Conservation (phyloP, 2,888 invertebrate genomes). For the Ischnus inquisitorius region DNA sequence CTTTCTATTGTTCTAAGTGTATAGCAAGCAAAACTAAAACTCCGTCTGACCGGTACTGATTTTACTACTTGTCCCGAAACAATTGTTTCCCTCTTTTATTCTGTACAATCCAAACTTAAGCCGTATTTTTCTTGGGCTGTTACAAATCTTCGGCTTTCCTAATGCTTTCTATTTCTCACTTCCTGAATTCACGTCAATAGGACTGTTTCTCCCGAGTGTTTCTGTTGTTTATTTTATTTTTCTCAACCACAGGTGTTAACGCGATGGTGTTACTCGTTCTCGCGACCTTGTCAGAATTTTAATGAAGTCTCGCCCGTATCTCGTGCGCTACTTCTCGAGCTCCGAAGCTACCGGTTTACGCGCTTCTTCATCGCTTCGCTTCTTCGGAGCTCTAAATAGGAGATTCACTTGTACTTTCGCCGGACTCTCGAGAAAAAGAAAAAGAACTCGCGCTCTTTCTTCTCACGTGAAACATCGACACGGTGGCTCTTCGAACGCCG, state of each 20-base stretch:
- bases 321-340: slow-evolving; percentile 50
- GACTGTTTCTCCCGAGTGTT: slow-evolving; percentile 2
- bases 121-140: neutral
- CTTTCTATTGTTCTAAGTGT: neutral
- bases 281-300: slow-evolving; percentile 63
- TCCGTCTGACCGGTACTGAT: neutral
- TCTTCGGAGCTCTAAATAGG: slow-evolving; percentile 54
- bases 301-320: slow-evolving; percentile 55
- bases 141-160: neutral
- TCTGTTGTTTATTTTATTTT: slow-evolving; percentile 15
- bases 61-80: neutral
- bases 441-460: slow-evolving; percentile 48
- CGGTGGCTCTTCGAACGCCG: neutral
- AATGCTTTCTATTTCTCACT: neutral
- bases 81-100: neutral
- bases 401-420: slow-evolving; percentile 73
- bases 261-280: slow-evolving; percentile 31
- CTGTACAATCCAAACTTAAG: neutral
- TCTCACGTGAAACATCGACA: slow-evolving; percentile 48
- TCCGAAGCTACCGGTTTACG: slow-evolving; percentile 60
- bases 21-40: neutral
- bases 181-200: slow-evolving; percentile 4
- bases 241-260: slow-evolving; percentile 42
- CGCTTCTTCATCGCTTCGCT: slow-evolving; percentile 33
- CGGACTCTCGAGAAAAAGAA: slow-evolving; percentile 35